Evolutionary conservation across 2,113 vertebrate species (phyloP).

Genomic region (Cyrtonyx montezumae): DNA sequence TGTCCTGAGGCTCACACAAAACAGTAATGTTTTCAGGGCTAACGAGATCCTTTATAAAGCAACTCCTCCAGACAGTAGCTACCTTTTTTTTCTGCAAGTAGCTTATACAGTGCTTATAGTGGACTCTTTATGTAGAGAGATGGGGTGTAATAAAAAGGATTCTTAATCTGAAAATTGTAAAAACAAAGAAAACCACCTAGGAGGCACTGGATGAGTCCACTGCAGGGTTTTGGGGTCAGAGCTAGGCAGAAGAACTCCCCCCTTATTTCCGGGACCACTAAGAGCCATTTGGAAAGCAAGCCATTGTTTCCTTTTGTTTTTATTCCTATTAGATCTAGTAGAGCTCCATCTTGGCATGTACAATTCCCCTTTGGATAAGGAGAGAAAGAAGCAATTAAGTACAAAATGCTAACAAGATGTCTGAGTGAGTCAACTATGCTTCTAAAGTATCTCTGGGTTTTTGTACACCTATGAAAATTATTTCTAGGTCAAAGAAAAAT

Average conservation of each 20-base stretch:
- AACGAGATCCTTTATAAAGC: neutral
- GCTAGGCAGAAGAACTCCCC: constrained; percentile 2
- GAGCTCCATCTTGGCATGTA: constrained; percentile 63
- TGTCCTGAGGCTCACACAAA: constrained; percentile 34
- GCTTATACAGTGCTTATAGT: constrained; percentile 20
- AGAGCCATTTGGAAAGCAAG: constrained; percentile 47
- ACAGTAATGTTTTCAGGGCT: neutral
- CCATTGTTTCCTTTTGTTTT: constrained; percentile 59
- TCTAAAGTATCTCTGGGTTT: constrained; percentile 61
- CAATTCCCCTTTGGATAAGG: constrained; percentile 64
- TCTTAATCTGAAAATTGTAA: constrained; percentile 18
- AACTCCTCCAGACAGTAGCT: constrained; percentile 14
- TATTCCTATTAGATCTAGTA: constrained; percentile 26
- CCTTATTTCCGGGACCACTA: constrained; percentile 6
- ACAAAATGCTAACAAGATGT: constrained; percentile 75
- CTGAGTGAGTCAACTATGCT: constrained; percentile 42
- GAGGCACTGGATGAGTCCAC: neutral
- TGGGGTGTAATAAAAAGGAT: constrained; percentile 2
- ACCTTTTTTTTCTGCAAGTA: constrained; percentile 20
- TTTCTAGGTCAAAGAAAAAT: constrained; percentile 74
- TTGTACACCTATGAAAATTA: constrained; percentile 65
- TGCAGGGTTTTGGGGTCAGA: constrained; percentile 7
- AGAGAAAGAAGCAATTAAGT: constrained; percentile 75
- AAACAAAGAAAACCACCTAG: neutral
- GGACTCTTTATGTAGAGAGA: constrained; percentile 1